Conservation (phyloP, 2,888 invertebrate species). For the Nysson spinosus region DNA sequence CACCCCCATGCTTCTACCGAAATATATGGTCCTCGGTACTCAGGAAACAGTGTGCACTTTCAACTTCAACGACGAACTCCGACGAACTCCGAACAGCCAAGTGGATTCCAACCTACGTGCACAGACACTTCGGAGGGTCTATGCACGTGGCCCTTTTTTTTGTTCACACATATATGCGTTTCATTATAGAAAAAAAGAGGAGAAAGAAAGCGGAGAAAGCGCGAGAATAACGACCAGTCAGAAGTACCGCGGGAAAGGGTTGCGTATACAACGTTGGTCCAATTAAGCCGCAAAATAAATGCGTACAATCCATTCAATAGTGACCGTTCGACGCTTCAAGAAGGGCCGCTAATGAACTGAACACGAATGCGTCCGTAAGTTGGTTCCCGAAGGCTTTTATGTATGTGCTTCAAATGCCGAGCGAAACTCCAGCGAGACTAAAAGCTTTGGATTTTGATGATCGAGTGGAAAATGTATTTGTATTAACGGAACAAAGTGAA, state of each 20-base stretch:
- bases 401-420: conserved; percentile 1
- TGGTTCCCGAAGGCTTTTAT: conserved; percentile 6
- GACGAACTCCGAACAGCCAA: conserved; percentile 8
- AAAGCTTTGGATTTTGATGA: conserved; percentile 15
- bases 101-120: conserved; percentile 1
- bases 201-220: conserved; percentile 12
- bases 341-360: conserved; percentile 65
- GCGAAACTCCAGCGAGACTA: conserved; percentile 19
- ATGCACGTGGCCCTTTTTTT: conserved; percentile 13
- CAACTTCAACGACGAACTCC: conserved; percentile 17
- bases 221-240: conserved; percentile 54
- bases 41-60: conserved; percentile 30
- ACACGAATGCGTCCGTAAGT: conserved; percentile 30
- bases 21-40: conserved; percentile 27
- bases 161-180: conserved; percentile 12
- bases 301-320: conserved; percentile 55
- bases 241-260: conserved; percentile 48
- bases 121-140: neutral
- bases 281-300: conserved; percentile 66
- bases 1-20: conserved; percentile 15
- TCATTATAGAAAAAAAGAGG: conserved; percentile 27
- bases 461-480: conserved; percentile 8
- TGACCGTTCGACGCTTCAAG: conserved; percentile 53
- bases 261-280: conserved; percentile 57
- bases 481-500: conserved; percentile 3